Base-by-base conservation (phyloP, 2,113 vertebrate species). In the Muscicapa adusta region DNA sequence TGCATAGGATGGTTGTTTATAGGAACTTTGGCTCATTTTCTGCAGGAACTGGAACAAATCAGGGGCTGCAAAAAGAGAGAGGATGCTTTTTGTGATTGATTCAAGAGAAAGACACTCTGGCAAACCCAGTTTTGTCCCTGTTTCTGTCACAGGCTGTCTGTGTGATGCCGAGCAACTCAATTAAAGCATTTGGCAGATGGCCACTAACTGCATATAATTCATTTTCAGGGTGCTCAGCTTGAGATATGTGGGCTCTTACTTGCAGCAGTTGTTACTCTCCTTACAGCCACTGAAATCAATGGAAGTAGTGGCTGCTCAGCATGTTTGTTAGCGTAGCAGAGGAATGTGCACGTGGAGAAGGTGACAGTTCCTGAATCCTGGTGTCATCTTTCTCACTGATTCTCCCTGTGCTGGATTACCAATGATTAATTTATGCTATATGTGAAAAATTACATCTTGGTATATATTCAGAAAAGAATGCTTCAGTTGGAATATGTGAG, bases 191-290 rank as follows among this genome's bases (percentile, higher is more conserved):
- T 96, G 95, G 94, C 94, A 97, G 91, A 89, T 96, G 87, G 94
- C 95, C 96, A 97, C 93, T 94, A 91, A 89, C 89, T 78, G 81
- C 77, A 91, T 91, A 96, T 92, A 95, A 95, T 95, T 95, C 84
- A 95, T 96, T 97, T 97, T 96, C 93, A 96, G 94, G 95, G 93
- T 94, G 91, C 95, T 94, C 93, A 88, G 93, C 93, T 94, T 94
- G 89, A 96, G 84, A 94, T 89, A 94, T 79, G 91, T 94, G 95
- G 95, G 87, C 83, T 93, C 95, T 92, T 94, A 77, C 84, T 95
- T 94, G 66, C 74, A 76, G 91, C 85, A 94, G 89, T 95, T 93
- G 84, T 91, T 94, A 87, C n/a, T 91, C 89, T 93, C 80, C 86
- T 87, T 94, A 29, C 70, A 96, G 77, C 86, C 91, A 38, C 81